Percentiles rank a stretch among this genome's conserved stretches.
phyloP scores from a whole-genome alignment of 2,113 vertebrate genomes.

The Salvelinus fontinalis region DNA sequence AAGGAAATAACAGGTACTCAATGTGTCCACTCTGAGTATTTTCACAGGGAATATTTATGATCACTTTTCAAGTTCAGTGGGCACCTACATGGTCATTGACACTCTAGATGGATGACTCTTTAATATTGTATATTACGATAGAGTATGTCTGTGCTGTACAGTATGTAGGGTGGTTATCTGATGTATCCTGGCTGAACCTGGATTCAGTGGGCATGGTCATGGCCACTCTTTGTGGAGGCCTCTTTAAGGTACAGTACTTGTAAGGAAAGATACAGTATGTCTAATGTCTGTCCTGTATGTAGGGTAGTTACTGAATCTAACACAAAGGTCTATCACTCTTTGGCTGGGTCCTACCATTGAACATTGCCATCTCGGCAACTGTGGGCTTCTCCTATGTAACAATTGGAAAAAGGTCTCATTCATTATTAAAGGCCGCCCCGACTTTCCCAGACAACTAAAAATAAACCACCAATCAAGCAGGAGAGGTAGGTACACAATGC shows the following conservation, averaged over 20 bases:
- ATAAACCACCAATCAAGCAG: constrained; percentile 57
- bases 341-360: background rate
- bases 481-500: constrained; percentile 38
- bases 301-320: background rate
- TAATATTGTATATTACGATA: no score
- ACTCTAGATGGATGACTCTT: background rate
- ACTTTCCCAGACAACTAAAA: constrained; percentile 48
- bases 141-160: no score
- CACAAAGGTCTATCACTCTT: background rate
- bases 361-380: background rate
- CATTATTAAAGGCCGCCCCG: constrained; percentile 52
- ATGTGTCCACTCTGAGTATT: background rate
- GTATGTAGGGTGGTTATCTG: no score
- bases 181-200: no score
- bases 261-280: no score
- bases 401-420: constrained; percentile 44
- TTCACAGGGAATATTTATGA: background rate
- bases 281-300: background rate
- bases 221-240: background rate
- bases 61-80: no score
- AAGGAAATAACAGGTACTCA: background rate
- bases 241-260: no score
- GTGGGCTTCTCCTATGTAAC: constrained; percentile 37
- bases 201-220: no score
- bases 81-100: background rate